Base-by-base conservation (phyloP, 2,797 vertebrate species). In the Syngnathus rostellatus region DNA sequence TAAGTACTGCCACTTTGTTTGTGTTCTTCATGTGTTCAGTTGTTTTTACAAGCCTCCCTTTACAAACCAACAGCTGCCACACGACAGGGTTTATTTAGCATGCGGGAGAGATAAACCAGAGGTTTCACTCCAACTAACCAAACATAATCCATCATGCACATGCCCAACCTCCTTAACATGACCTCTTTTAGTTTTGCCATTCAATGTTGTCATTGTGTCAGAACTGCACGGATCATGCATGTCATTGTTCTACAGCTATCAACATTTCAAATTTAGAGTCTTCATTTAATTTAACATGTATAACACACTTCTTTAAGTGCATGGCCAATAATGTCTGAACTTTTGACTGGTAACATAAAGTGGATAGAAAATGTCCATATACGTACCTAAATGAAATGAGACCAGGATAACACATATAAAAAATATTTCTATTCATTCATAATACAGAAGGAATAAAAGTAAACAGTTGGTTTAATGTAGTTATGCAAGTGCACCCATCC, bases 51-150 rank as follows among this genome's bases (percentile, higher is more conserved):
- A 62, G 31, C 53, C 58, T 72, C 65, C 25, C 54, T 74, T 72
- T 62, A 73, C 59, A 76, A 69, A 73, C 71, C 77, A 73, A 69
- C 67, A 75, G 64, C 67, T 11, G 38, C 74, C 75, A 76, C 81
- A 81, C 53, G 67, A 71, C 78, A 62, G 53, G 65, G 82, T 88
- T 87, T 87, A 85, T 85, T 87, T 87, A 81, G 75, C 84, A 65
- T 69, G 66, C 68, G 80, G 72, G 64, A 53, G 66, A 78, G 75
- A 74, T 70, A 81, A 75, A 69, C 68, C 76, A 68, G 76, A 81
- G 77, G 69, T 79, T 78, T 83, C 79, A 74, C 69, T 75, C 45
- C 23, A 57, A 73, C 69, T 72, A 76, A 76, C 74, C 71, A 77
- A 82, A 81, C 77, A 80, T 54, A 61, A 81, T 84, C 72, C 68